Evolutionary conservation across 2,113 vertebrate genomes (phyloP).

Genomic region (Patagioenas fasciata): DNA sequence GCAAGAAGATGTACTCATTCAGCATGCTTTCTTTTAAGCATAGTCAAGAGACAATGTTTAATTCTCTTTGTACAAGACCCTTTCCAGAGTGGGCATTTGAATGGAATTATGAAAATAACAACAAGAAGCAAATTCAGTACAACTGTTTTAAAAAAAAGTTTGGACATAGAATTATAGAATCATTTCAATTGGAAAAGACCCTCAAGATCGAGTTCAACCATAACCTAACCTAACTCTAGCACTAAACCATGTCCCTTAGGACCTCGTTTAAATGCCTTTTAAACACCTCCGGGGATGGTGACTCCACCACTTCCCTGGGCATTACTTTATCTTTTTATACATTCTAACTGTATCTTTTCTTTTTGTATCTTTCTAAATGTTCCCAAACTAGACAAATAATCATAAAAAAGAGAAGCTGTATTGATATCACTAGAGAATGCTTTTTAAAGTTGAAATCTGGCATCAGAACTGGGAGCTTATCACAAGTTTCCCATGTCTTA

Average conservation of each 20-base stretch:
- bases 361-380: background rate
- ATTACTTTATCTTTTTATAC: too few relatives aligned
- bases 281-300: too few relatives aligned
- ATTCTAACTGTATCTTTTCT: background rate
- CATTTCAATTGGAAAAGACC: too few relatives aligned
- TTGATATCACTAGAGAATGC: background rate
- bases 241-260: too few relatives aligned
- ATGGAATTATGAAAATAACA: background rate
- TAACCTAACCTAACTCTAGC: too few relatives aligned
- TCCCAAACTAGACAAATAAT: background rate
- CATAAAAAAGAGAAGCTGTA: background rate
- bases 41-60: background rate
- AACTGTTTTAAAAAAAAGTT: background rate
- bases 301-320: too few relatives aligned
- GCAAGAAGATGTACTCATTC: background rate
- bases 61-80: background rate
- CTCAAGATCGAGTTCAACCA: too few relatives aligned
- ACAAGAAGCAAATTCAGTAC: background rate
- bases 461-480: background rate
- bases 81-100: background rate
- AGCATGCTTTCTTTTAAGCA: background rate
- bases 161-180: background rate
- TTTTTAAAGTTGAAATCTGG: background rate
- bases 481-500: background rate
- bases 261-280: too few relatives aligned